Evolutionary conservation across 2,113 vertebrate genomes (phyloP), one percentile per base, ranked within the genome.

Genomic region (Melanerpes formicivorus): DNA sequence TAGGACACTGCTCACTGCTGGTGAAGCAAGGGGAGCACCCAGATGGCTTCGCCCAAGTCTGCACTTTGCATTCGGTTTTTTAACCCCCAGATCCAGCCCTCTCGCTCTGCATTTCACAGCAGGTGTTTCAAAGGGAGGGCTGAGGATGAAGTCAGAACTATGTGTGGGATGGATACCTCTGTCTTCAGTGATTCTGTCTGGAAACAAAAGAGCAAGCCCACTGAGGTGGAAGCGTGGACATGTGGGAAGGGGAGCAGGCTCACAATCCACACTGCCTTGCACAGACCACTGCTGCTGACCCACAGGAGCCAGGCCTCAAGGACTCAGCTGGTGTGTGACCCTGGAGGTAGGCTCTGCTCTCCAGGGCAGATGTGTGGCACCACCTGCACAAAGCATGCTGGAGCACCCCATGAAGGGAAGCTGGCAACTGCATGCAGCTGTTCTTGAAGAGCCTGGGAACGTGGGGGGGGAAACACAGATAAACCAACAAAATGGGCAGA

Each of bases 401-500:
- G 90, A 63, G 79, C 91, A 76, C 93, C 84, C 78, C 81, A 80
- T 72, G 94, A 77, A 87, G 73, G 92, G 84, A 85, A 87, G 62
- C 42, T 92, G 89, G 56, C 64, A 77, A 69, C 71, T 91, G 74
- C 2, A 1, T 55, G 75, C 66, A 50, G 78, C 50, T 88, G 75
- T 40, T 91, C 78, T 90, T 84, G 81, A 73, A 95, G 91, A 93
- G 91, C 88, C 81, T 93, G 90, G 74, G 94, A 93, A 96, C 54
- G 63, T 80, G 70, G 58, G 79, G 84, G 84, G 70, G 11, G 69
- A 93, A 87, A 89, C 26, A 66, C 64, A 94, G 87, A 69, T 76
- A 84, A 93, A 90, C 18, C 60, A 55, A 48, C 8, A 83, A 94
- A 74, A 80, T 8, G 44, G 54, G 64, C 18, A 82, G 76, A 84